Base-by-base conservation (phyloP, 1,140 invertebrate genomes). In the Diorhabda elongata region DNA sequence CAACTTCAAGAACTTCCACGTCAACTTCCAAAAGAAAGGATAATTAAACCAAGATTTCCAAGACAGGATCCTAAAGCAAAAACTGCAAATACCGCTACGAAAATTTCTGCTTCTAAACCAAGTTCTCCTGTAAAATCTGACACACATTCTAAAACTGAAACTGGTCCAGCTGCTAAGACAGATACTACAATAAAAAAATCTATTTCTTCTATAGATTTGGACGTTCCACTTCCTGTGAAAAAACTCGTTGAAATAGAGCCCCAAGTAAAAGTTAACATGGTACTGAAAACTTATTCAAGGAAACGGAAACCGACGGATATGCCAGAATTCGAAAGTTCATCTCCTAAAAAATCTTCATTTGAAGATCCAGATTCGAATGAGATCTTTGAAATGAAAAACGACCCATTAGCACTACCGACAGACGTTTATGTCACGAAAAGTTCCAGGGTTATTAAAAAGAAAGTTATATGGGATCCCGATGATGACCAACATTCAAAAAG, bases 391-490 rank as follows among this genome's bases (percentile, higher is more conserved):
- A 66, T 26, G 3, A 61, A 74, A 69, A 59, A 44, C n/a, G 65
- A 67, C 44, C 57, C 52, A 41, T 42, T 60, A 9, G 47, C 67
- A 5, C 47, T 61, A 8, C 47, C 72, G 42, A 62, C 70, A 41
- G 65, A 73, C 41, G 75, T 72, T 44, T 81, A 81, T 56, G 70
- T 81, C 0, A 81, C 78, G 4, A 85, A 83, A 73, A 81, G 83
- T 44, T 84, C 84, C 42, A 82, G 87, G 70, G 82, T 89, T 45
- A 88, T 89, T 8, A 89, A 89, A 75, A 86, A 84, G 62, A 89
- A 89, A 80, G 84, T 89, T 9, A 89, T 89, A 69, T 89, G 87
- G 85, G 88, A 89, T 81, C 88, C 88, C 3, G 87, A 88, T 78
- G 87, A 86, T 73, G 84, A 84, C 7, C 44, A 61, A 42, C 47